phyloP scores from a whole-genome alignment of 2,888 invertebrate genomes.

The Nephrocerus scutellatus region DNA sequence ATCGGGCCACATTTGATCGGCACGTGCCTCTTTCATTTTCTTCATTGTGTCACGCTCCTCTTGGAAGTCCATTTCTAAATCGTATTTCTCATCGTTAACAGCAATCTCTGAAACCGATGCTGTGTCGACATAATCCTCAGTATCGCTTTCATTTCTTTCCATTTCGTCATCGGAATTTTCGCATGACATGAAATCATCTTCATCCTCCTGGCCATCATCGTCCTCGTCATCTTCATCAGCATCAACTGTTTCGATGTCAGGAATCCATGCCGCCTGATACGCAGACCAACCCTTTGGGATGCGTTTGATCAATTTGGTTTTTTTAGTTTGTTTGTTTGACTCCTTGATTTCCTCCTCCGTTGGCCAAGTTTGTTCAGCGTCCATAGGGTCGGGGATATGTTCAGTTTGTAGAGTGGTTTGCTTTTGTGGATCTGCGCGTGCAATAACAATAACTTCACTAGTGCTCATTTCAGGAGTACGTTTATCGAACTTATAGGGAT shows the following conservation, averaged over 20 bases:
- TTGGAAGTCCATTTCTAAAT: constrained; percentile 62
- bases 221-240: constrained; percentile 50
- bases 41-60: constrained; percentile 72
- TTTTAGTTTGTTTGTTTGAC: constrained; percentile 54
- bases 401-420: constrained; percentile 73
- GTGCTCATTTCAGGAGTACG: constrained; percentile 22
- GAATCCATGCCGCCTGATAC: constrained; percentile 94
- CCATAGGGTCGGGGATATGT: constrained; percentile 82
- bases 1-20: constrained; percentile 88
- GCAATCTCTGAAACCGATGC: constrained; percentile 59
- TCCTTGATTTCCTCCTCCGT: constrained; percentile 81
- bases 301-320: constrained; percentile 64
- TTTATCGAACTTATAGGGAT: constrained; percentile 61
- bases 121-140: constrained; percentile 63
- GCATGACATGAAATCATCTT: constrained; percentile 45
- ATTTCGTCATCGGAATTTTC: constrained; percentile 47
- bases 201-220: constrained; percentile 48
- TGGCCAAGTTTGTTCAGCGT: constrained; percentile 96
- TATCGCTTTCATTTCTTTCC: constrained; percentile 49
- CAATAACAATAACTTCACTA: constrained; percentile 45
- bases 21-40: constrained; percentile 62
- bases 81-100: constrained; percentile 64
- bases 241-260: constrained; percentile 61
- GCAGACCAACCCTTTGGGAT: constrained; percentile 95
- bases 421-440: constrained; percentile 57